A percentile compares a stretch with the other conserved stretches of the same genome.
phyloP scores from a whole-genome alignment of 2,888 invertebrate species.

The Agonopterix alstromeriana region DNA sequence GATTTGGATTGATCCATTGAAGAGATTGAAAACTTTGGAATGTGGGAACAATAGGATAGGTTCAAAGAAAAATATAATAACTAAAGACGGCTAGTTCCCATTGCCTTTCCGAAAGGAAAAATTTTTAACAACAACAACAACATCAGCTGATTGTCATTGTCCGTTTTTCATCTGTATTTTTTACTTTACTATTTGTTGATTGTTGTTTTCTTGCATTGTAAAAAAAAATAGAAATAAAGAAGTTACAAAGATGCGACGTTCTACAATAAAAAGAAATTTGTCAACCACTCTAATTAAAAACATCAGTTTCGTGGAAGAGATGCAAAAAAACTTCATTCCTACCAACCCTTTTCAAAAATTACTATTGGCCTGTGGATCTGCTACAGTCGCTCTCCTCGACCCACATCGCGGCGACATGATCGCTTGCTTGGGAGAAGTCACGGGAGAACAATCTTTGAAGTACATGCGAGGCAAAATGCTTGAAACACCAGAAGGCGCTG shows the following conservation, averaged over 20 bases:
- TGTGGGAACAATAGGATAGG: too few relatives aligned
- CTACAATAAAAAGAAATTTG: background rate
- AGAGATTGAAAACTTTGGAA: too few relatives aligned
- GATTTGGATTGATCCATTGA: too few relatives aligned
- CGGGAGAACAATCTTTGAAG: slow-evolving; percentile 83
- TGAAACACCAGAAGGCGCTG: slow-evolving; percentile 83
- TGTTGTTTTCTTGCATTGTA: too few relatives aligned
- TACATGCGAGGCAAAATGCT: slow-evolving; percentile 87
- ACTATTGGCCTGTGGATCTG: slow-evolving; percentile 91
- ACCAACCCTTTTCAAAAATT: slow-evolving; percentile 84
- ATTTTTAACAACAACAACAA: too few relatives aligned
- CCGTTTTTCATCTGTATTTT: too few relatives aligned
- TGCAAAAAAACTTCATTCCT: slow-evolving; percentile 79
- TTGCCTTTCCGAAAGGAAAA: too few relatives aligned
- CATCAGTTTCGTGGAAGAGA: slow-evolving; percentile 78
- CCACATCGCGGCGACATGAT: slow-evolving; percentile 94
- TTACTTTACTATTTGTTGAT: too few relatives aligned
- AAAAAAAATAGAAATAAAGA: background rate
- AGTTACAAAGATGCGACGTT: background rate
- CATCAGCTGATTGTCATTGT: too few relatives aligned
- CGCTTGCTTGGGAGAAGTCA: slow-evolving; percentile 95
- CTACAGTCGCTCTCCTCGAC: slow-evolving; percentile 86
- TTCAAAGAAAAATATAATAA: too few relatives aligned
- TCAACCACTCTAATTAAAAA: slow-evolving; percentile 6
- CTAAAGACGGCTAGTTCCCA: too few relatives aligned